Percentiles rank a stretch among this genome's conserved stretches.
Evolutionary conservation across 2,888 invertebrate genomes (phyloP).

Genomic region (Zelleria hepariella): DNA sequence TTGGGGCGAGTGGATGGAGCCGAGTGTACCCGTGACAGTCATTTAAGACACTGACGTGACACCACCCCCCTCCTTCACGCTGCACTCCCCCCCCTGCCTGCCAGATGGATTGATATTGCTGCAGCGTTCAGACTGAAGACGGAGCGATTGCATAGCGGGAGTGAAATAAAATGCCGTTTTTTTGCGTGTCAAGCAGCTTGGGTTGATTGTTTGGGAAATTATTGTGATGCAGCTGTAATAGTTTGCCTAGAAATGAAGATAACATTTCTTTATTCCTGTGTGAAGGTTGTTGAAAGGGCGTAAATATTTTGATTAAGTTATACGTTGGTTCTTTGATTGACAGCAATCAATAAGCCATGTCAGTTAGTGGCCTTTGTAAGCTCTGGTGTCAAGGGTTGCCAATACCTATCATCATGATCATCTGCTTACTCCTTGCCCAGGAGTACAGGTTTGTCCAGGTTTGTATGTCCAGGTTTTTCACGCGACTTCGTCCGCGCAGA

Average conservation of each 20-base stretch:
- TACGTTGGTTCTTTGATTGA: too few species aligned
- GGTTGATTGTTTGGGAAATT: conserved; percentile 13
- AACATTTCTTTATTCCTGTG: too few species aligned
- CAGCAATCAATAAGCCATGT: too few species aligned
- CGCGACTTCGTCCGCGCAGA: too few species aligned
- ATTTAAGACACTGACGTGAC: conserved; percentile 70
- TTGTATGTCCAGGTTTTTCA: too few species aligned
- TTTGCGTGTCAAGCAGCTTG: conserved; percentile 18
- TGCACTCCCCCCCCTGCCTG: conserved; percentile 27
- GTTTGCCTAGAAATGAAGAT: not conserved
- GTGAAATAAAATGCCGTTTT: conserved; percentile 18
- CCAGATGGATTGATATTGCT: conserved; percentile 71
- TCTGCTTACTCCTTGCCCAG: too few species aligned
- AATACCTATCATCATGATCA: too few species aligned
- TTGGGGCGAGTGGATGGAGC: conserved; percentile 45
- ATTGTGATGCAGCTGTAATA: not conserved
- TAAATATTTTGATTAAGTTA: too few species aligned
- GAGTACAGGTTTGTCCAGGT: too few species aligned
- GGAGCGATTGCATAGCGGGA: conserved; percentile 62
- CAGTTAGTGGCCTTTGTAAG: too few species aligned
- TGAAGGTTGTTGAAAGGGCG: too few species aligned
- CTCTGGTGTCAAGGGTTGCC: too few species aligned
- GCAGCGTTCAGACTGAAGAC: conserved; percentile 64
- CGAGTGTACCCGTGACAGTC: conserved; percentile 68
- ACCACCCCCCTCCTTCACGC: conserved; percentile 23